Percentiles rank a stretch among this genome's conserved stretches.
Conservation (phyloP, 2,888 invertebrate species). For the Agrotis puta region DNA sequence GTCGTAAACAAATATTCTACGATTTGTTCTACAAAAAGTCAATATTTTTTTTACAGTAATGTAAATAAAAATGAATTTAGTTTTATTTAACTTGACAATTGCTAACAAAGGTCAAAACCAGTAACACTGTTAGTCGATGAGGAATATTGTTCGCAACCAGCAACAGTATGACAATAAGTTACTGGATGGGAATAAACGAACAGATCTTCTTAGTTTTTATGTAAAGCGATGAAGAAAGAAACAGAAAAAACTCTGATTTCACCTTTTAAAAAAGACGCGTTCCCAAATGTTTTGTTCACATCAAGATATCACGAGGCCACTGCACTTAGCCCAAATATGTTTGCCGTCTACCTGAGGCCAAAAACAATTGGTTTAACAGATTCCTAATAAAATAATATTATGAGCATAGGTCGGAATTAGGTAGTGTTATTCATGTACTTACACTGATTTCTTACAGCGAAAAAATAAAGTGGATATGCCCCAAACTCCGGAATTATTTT, state of each 20-base stretch:
- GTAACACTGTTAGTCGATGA: too few species aligned
- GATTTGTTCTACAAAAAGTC: background rate
- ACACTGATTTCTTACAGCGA: too few species aligned
- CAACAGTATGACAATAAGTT: too few species aligned
- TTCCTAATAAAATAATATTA: too few species aligned
- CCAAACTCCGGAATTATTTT: too few species aligned
- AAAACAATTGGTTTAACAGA: too few species aligned
- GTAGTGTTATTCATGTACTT: too few species aligned
- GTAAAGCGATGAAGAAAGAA: background rate
- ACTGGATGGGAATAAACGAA: too few species aligned
- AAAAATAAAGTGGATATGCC: too few species aligned
- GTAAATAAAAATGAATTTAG: background rate
- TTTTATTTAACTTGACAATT: background rate
- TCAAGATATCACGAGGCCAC: background rate
- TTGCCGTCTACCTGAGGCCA: background rate
- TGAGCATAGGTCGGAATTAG: too few species aligned
- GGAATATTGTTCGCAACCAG: too few species aligned
- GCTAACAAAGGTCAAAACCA: background rate
- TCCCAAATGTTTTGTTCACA: background rate
- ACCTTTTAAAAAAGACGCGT: background rate
- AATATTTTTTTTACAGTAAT: background rate
- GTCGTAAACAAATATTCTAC: background rate
- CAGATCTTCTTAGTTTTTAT: too few species aligned
- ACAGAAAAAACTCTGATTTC: background rate
- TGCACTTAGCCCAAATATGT: conserved; percentile 5